These are phyloP conservation scores for Xanthia icteritia DNA, from an alignment of 2,888 invertebrate species.

Conservation along the genomic window DNA sequence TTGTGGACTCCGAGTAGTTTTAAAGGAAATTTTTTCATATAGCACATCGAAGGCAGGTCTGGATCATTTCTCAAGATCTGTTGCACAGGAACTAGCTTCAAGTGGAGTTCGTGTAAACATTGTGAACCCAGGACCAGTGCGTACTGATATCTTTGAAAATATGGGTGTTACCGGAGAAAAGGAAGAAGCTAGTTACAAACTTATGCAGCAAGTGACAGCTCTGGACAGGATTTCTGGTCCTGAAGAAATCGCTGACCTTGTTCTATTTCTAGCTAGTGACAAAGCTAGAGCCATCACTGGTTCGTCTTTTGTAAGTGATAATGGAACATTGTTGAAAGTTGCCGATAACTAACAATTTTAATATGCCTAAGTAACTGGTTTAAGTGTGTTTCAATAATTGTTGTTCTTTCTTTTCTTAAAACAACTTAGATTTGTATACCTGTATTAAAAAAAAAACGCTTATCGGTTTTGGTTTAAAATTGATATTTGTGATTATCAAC, in stretches of 20 bases:
- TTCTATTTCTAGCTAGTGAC: constrained; percentile 67
- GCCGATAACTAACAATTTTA: not conserved
- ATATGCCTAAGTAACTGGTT: not conserved
- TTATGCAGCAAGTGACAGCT: not conserved
- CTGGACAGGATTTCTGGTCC: constrained; percentile 49
- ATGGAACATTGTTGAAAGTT: constrained; percentile 33
- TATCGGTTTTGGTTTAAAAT: not conserved
- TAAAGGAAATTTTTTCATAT: too few species aligned
- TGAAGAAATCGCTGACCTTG: constrained; percentile 69
- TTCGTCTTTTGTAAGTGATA: constrained; percentile 51
- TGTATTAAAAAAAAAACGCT: not conserved
- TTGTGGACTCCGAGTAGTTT: too few species aligned
- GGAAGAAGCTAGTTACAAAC: not conserved
- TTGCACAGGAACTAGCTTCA: constrained; percentile 20
- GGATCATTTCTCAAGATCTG: constrained; percentile 18
- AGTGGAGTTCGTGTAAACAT: constrained; percentile 12
- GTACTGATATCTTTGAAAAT: not conserved
- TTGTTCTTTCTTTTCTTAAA: not conserved
- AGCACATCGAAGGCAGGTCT: constrained; percentile 11
- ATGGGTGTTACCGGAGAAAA: not conserved
- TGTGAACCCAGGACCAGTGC: too few species aligned
- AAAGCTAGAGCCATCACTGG: constrained; percentile 68
- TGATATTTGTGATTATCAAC: not conserved
- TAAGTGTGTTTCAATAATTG: not conserved
- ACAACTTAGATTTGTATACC: too few species aligned